Evolutionary conservation across 2,888 invertebrate species (phyloP).

Genomic region (Osedax frankpressi): DNA sequence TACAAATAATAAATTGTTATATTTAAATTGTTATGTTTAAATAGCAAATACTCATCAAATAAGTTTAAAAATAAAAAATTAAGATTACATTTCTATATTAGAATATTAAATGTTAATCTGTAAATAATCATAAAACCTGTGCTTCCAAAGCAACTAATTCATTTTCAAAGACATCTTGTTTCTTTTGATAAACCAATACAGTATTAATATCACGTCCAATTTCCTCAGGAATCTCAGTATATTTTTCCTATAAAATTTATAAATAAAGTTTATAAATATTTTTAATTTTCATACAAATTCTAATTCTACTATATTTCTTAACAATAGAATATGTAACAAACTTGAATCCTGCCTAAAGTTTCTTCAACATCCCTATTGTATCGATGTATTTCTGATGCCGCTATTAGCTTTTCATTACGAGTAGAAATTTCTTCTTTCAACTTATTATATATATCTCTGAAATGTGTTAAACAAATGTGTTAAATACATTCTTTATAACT

Average conservation of each 20-base stretch:
- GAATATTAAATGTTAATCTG: not conserved
- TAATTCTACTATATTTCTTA: slow-evolving; percentile 2
- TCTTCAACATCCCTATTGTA: slow-evolving; percentile 92
- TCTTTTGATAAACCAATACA: slow-evolving; percentile 65
- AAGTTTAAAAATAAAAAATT: slow-evolving; percentile 11
- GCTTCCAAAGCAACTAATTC: slow-evolving; percentile 82
- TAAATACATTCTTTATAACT: not conserved
- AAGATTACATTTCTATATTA: too few relatives aligned
- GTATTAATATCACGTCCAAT: slow-evolving; percentile 71
- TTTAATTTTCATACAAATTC: not conserved
- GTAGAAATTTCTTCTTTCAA: slow-evolving; percentile 70
- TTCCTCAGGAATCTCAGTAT: slow-evolving; percentile 66
- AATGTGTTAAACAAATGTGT: not conserved
- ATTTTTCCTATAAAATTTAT: slow-evolving; percentile 63
- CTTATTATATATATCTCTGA: slow-evolving; percentile 59
- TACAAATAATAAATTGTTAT: not conserved
- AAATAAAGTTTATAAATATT: not conserved
- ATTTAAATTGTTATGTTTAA: not conserved
- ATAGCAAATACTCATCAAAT: not conserved
- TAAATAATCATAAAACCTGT: slow-evolving; percentile 51
- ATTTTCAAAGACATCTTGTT: slow-evolving; percentile 83
- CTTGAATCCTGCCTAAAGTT: slow-evolving; percentile 66
- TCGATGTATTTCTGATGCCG: slow-evolving; percentile 89
- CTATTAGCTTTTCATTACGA: slow-evolving; percentile 72
- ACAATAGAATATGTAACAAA: slow-evolving; percentile 44